A percentile compares a stretch with the other conserved stretches of the same genome.
Evolutionary conservation across 2,888 invertebrate species (phyloP).

Genomic region (Nymphalis c-album): DNA sequence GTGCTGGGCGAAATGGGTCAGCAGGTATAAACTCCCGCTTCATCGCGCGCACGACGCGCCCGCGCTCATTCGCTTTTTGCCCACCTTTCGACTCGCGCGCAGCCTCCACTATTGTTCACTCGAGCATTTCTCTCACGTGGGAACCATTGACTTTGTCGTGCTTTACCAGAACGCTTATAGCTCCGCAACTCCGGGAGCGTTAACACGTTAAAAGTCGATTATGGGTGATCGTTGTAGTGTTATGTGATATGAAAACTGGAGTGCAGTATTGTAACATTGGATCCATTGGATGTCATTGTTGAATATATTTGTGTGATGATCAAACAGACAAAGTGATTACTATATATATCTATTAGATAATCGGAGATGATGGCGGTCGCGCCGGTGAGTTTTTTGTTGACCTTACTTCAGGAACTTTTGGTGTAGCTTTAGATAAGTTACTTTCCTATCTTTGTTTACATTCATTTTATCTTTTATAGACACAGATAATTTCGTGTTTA

Average conservation of each 20-base stretch:
- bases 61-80: constrained; percentile 79
- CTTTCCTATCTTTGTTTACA: constrained; percentile 6
- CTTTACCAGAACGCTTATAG: constrained; percentile 62
- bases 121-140: constrained; percentile 78
- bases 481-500: not conserved
- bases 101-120: constrained; percentile 68
- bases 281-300: constrained; percentile 53
- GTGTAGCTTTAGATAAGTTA: constrained; percentile 2
- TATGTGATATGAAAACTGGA: constrained; percentile 61
- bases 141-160: constrained; percentile 70
- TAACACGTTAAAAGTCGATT: constrained; percentile 56
- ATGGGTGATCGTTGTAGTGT: constrained; percentile 49
- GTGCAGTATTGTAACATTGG: constrained; percentile 56
- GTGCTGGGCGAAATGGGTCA: constrained; percentile 65
- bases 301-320: constrained; percentile 72
- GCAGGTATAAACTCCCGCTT: constrained; percentile 63
- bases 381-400: constrained; percentile 59
- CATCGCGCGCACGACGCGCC: constrained; percentile 48
- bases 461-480: not conserved
- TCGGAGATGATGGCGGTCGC: constrained; percentile 64
- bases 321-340: constrained; percentile 65
- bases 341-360: constrained; percentile 50
- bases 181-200: constrained; percentile 53
- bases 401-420: constrained; percentile 17
- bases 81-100: constrained; percentile 80